Percentiles rank a stretch among this genome's conserved stretches.
phyloP scores from a whole-genome alignment of 2,888 invertebrate genomes.

The Gnatocerus cornutus region DNA sequence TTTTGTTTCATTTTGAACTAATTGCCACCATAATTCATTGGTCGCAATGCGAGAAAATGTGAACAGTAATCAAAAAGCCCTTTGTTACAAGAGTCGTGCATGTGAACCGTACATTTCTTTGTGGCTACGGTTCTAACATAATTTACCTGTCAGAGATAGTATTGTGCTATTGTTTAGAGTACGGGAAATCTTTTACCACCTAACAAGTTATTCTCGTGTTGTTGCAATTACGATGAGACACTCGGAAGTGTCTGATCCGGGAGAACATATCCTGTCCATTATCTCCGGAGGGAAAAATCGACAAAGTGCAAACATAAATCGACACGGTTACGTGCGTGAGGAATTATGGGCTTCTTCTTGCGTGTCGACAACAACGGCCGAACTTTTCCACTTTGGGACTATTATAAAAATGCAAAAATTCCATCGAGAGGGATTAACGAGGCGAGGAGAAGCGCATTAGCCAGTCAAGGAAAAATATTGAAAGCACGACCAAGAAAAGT shows the following conservation, averaged over 20 bases:
- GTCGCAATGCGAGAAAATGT: slow-evolving; percentile 44
- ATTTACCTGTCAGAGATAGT: slow-evolving; percentile 51
- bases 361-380: slow-evolving; percentile 26
- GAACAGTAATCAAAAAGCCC: slow-evolving; percentile 49
- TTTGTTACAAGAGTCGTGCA: slow-evolving; percentile 47
- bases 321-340: slow-evolving; percentile 31
- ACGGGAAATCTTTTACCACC: slow-evolving; percentile 37
- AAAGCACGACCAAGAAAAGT: neutral
- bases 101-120: slow-evolving; percentile 47
- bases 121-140: slow-evolving; percentile 39
- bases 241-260: slow-evolving; percentile 31
- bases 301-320: slow-evolving; percentile 15
- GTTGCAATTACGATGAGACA: slow-evolving; percentile 35
- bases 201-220: slow-evolving; percentile 42
- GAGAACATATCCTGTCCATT: slow-evolving; percentile 45
- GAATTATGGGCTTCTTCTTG: slow-evolving; percentile 9
- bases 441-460: slow-evolving; percentile 6
- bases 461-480: slow-evolving; percentile 2
- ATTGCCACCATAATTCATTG: slow-evolving; percentile 48
- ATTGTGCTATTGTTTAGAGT: slow-evolving; percentile 46
- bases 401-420: slow-evolving; percentile 37
- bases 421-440: slow-evolving; percentile 10
- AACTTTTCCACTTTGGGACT: slow-evolving; percentile 39
- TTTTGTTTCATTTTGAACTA: slow-evolving; percentile 42
- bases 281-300: slow-evolving; percentile 16